Evolutionary conservation across 1,140 invertebrate species (phyloP).

Genomic region (Drosophila nebulosa): DNA sequence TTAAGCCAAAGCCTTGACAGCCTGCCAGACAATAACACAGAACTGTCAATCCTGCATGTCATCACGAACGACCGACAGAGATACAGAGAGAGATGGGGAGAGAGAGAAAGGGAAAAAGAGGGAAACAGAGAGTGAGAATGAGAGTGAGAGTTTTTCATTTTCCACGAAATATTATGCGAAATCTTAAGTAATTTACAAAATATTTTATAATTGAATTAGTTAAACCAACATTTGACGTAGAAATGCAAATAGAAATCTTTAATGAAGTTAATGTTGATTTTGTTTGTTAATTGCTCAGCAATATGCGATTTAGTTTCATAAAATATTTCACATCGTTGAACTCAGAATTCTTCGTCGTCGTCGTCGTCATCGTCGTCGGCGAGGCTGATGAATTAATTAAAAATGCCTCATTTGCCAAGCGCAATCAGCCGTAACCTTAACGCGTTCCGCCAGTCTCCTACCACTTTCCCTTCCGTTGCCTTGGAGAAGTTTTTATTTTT

Average conservation of each 20-base stretch:
- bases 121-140: too few species aligned
- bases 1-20: slow-evolving; percentile 67
- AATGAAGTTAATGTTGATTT: slow-evolving; percentile 67
- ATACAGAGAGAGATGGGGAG: too few species aligned
- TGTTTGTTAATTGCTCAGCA: slow-evolving; percentile 55
- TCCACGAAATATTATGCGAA: slow-evolving; percentile 72
- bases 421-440: slow-evolving; percentile 57
- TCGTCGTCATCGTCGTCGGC: background rate
- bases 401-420: slow-evolving; percentile 68
- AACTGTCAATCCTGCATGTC: slow-evolving; percentile 1
- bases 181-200: slow-evolving; percentile 73
- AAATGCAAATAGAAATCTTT: slow-evolving; percentile 65
- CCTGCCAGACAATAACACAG: background rate
- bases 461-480: background rate
- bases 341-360: background rate
- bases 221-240: slow-evolving; percentile 61
- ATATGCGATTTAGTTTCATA: slow-evolving; percentile 39
- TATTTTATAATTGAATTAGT: slow-evolving; percentile 59
- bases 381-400: slow-evolving; percentile 71
- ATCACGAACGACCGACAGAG: too few species aligned
- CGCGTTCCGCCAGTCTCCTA: background rate
- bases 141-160: slow-evolving; percentile 18
- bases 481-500: background rate
- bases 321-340: slow-evolving; percentile 3
- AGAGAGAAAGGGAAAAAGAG: background rate